phyloP scores from a whole-genome alignment of 64 coral and sea anemone species.

The Dendrophyllia cribrosa region DNA sequence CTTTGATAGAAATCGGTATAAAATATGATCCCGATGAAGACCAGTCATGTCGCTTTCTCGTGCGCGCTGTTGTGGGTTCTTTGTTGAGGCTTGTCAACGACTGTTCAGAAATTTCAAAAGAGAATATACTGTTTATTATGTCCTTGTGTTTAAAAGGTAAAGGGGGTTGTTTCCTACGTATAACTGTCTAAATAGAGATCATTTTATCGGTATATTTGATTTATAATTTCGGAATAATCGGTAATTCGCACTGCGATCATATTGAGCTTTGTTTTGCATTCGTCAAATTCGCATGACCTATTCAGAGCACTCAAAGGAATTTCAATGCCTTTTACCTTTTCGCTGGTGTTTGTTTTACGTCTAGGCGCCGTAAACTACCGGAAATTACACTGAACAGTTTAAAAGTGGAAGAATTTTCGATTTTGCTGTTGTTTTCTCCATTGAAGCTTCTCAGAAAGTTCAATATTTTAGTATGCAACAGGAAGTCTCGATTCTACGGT shows the following conservation, averaged over 20 bases:
- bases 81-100: slow-evolving; percentile 51
- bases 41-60: slow-evolving; percentile 37
- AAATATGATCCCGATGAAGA: background rate
- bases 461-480: slow-evolving; percentile 39
- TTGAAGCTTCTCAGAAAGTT: slow-evolving; percentile 11
- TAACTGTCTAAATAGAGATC: background rate
- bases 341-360: slow-evolving; percentile 3
- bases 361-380: background rate
- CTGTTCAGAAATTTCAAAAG: slow-evolving; percentile 46
- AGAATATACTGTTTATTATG: background rate
- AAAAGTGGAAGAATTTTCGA: background rate
- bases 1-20: slow-evolving; percentile 2
- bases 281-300: slow-evolving; percentile 43
- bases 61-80: slow-evolving; percentile 31
- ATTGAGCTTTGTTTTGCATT: slow-evolving; percentile 60
- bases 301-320: slow-evolving; percentile 25
- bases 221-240: slow-evolving; percentile 39
- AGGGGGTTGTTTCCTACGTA: background rate
- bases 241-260: slow-evolving; percentile 28
- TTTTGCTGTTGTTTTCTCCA: background rate
- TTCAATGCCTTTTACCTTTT: background rate
- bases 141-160: background rate
- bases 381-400: background rate
- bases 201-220: slow-evolving; percentile 16
- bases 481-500: slow-evolving; percentile 35